Evolutionary conservation across 92 coral and sea anemone species (phyloP).

Genomic region (Zoanthus sansibaricus): DNA sequence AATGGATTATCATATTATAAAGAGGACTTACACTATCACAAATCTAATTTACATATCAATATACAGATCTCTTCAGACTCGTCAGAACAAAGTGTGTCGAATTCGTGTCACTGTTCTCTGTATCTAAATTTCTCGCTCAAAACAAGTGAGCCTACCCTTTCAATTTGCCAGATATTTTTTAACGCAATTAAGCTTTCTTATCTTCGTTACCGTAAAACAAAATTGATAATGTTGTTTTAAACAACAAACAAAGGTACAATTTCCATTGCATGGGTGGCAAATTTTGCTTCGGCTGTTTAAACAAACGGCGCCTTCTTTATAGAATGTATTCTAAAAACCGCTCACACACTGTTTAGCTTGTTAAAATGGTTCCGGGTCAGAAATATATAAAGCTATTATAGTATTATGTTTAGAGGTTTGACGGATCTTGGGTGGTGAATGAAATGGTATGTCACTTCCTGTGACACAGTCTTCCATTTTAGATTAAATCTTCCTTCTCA

Average conservation of each 20-base stretch:
- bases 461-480: too few species aligned
- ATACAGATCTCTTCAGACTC: neutral
- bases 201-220: neutral
- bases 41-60: slow-evolving; percentile 36
- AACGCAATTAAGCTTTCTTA: neutral
- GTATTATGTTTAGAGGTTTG: neutral
- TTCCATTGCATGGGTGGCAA: neutral
- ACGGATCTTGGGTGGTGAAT: slow-evolving; percentile 31
- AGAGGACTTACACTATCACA: slow-evolving; percentile 21
- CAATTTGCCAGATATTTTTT: slow-evolving; percentile 12
- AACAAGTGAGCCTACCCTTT: slow-evolving; percentile 25
- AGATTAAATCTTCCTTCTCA: neutral
- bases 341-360: neutral
- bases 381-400: slow-evolving; percentile 6
- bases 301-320: slow-evolving; percentile 34
- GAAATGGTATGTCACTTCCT: slow-evolving; percentile 26
- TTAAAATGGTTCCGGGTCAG: slow-evolving; percentile 9
- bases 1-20: slow-evolving; percentile 55
- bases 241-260: neutral
- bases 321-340: neutral
- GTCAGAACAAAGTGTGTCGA: neutral
- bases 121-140: neutral
- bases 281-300: slow-evolving; percentile 34
- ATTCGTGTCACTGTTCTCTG: neutral
- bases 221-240: neutral